A percentile compares a stretch with the other conserved stretches of the same genome.
phyloP scores from a whole-genome alignment of 2,113 vertebrate species.

The Amazona guildingii region DNA sequence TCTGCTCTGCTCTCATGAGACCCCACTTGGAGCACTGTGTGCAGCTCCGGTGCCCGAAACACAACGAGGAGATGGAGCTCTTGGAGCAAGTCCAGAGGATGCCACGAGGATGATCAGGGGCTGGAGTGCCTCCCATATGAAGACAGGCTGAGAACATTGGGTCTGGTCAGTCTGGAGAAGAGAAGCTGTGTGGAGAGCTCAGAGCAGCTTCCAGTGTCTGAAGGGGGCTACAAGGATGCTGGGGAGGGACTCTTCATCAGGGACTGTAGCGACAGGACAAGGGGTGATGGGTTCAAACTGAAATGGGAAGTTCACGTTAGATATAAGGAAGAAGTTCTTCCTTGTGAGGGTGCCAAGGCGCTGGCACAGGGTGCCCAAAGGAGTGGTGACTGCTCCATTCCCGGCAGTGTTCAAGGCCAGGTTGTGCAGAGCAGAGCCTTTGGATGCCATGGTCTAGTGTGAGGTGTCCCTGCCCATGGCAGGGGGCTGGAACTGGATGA shows the following conservation, averaged over 20 bases:
- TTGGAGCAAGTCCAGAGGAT: background rate
- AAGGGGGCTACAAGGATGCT: too few species aligned
- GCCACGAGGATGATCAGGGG: accelerated
- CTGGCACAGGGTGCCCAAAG: background rate
- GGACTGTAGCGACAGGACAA: too few species aligned
- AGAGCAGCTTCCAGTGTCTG: too few species aligned
- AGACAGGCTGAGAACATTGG: too few species aligned
- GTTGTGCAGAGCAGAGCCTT: background rate
- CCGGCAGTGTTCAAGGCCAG: background rate
- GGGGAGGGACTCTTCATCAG: too few species aligned
- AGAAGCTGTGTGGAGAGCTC: too few species aligned
- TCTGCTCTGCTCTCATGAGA: background rate
- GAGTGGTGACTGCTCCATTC: background rate
- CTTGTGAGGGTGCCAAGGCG: background rate
- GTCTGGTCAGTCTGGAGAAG: too few species aligned
- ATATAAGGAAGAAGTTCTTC: background rate
- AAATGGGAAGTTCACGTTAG: too few species aligned
- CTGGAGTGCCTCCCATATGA: too few species aligned
- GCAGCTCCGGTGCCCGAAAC: background rate
- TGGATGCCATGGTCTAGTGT: background rate
- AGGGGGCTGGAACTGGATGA: background rate
- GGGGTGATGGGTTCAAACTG: too few species aligned
- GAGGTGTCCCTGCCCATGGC: background rate
- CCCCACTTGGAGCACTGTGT: background rate
- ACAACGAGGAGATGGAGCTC: background rate